phyloP scores from a whole-genome alignment of 2,888 invertebrate genomes.

The Smittia sp. region DNA sequence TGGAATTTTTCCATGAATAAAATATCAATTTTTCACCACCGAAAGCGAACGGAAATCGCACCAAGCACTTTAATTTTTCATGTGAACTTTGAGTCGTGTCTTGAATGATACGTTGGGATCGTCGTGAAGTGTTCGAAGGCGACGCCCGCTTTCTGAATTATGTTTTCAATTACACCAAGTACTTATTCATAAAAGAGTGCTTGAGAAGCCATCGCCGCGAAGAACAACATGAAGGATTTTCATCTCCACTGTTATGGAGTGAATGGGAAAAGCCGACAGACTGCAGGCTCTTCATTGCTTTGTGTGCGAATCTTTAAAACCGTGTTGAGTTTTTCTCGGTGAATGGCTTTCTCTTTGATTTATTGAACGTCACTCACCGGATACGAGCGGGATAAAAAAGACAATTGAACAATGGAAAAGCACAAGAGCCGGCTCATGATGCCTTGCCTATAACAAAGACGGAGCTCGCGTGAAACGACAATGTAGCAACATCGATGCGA shows the following conservation, averaged over 20 bases:
- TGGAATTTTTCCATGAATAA: constrained; percentile 33
- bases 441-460: not conserved
- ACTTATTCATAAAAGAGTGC: not conserved
- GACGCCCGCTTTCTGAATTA: not conserved
- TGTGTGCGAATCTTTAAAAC: not conserved
- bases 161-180: constrained; percentile 11
- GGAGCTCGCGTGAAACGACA: not conserved
- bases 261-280: not conserved
- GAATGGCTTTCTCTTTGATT: constrained; percentile 1
- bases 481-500: not conserved
- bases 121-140: not conserved
- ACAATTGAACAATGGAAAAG: not conserved
- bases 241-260: not conserved
- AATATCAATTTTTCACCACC: constrained; percentile 40
- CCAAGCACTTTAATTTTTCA: constrained; percentile 7
- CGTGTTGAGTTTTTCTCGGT: not conserved
- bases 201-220: not conserved
- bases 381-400: not conserved
- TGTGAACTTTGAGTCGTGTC: not conserved
- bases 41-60: not conserved
- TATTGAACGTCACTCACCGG: constrained; percentile 16
- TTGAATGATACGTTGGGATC: not conserved
- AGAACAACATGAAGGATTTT: not conserved
- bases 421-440: not conserved
- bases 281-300: not conserved